These are phyloP conservation scores for Bubo blakistoni DNA, from an alignment of 2,113 vertebrate genomes.

Conservation along the genomic window DNA sequence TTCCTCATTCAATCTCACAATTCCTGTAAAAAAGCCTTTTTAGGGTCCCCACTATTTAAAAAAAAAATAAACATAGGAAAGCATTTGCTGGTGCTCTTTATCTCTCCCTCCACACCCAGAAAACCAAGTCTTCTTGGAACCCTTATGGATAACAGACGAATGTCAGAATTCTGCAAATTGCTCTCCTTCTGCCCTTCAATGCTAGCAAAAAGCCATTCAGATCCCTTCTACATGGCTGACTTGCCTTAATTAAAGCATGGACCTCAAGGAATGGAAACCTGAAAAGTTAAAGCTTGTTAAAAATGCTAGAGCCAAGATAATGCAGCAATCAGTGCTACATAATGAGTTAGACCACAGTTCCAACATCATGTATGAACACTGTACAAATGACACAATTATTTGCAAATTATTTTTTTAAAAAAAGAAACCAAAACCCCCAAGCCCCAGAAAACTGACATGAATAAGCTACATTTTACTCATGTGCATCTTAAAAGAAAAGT, in stretches of 20 bases:
- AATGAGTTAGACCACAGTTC: neutral
- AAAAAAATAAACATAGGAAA: neutral
- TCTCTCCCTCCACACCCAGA: neutral
- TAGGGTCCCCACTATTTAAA: rapidly evolving
- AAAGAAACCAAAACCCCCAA: rapidly evolving
- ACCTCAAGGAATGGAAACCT: neutral
- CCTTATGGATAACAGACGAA: neutral
- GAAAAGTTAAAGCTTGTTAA: neutral
- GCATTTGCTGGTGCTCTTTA: neutral
- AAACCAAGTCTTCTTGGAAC: neutral
- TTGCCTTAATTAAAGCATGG: neutral
- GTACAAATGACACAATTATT: neutral
- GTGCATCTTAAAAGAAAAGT: neutral
- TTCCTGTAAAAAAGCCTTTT: neutral
- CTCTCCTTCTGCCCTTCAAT: neutral
- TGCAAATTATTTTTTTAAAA: neutral
- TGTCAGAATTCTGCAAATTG: neutral
- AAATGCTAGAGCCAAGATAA: neutral
- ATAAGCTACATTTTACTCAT: neutral
- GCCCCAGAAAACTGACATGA: neutral
- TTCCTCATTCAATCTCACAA: neutral
- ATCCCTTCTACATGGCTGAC: neutral
- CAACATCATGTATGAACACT: neutral
- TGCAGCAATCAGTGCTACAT: neutral
- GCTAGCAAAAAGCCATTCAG: neutral